Evolutionary conservation across 2,797 vertebrate species (phyloP).

Genomic region (Xenopus petersii): DNA sequence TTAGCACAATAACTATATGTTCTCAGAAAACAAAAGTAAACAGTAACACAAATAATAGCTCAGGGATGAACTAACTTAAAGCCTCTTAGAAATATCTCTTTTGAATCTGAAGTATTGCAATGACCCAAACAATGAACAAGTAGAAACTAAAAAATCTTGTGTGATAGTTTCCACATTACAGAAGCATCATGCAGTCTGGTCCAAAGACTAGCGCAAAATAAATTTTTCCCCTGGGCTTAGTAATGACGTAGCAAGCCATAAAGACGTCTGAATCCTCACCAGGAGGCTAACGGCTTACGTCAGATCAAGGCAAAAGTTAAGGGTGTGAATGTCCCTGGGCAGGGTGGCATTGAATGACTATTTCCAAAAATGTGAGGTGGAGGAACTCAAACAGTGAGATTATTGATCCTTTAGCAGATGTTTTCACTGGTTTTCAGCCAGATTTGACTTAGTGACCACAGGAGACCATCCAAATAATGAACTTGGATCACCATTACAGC

Average conservation of each 20-base stretch:
- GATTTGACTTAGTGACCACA: constrained; percentile 26
- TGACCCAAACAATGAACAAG: constrained; percentile 18
- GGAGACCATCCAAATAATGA: constrained; percentile 22
- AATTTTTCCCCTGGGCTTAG: constrained; percentile 35
- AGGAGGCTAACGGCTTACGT: constrained; percentile 37
- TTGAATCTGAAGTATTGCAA: not conserved
- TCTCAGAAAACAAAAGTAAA: too few species aligned
- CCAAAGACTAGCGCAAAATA: constrained; percentile 27
- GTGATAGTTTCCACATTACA: constrained; percentile 38
- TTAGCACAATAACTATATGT: too few species aligned
- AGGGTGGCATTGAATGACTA: constrained; percentile 29
- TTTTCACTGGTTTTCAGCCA: constrained; percentile 40
- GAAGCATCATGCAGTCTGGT: constrained; percentile 8
- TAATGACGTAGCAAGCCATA: constrained; percentile 39
- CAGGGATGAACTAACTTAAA: too few species aligned
- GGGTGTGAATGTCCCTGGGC: constrained; percentile 44
- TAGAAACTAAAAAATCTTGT: constrained; percentile 8
- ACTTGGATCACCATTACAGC: constrained; percentile 14
- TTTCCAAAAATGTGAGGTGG: constrained; percentile 41
- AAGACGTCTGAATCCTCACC: constrained; percentile 39
- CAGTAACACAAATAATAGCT: too few species aligned
- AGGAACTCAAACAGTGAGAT: constrained; percentile 29
- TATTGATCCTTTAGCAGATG: constrained; percentile 41
- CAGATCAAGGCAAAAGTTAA: constrained; percentile 24
- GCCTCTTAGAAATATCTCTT: not conserved